Evolutionary conservation across 2,113 vertebrate species (phyloP), one percentile per base, ranked within the genome.

Genomic region (Laticauda laticaudata): DNA sequence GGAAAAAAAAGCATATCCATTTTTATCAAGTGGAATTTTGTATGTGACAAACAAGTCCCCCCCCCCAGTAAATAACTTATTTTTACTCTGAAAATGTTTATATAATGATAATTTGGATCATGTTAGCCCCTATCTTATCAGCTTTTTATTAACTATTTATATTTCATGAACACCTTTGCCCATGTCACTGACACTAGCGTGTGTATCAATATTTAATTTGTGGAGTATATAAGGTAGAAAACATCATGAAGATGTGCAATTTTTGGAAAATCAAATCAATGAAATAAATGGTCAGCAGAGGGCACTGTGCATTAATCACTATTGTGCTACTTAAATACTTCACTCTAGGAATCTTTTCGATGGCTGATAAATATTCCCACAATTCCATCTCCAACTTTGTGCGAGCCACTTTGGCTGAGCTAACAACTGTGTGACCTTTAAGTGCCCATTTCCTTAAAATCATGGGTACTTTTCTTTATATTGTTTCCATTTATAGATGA

Each of bases 211-310:
- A 26, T 59, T 87, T 87, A 81, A 86, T 54, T 48, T 64, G 43
- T 45, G 8, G 81, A 6, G 23, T 45, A 75, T 14, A 2, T 54
- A 53, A 11, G 34, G 14, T 6, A 26, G 34, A 43, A 3, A 18
- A 39, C 23, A 14, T 54, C 26, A 26, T 21, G 34, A 54, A 9
- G 92, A 20, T 23, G 26, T 5, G 81, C 12, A 20, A 56, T 0
- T 0, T 91, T 43, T 91, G 88, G 0, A 21, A 45, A 7, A 23
- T 59, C 87, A 56, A 94, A 57, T 39, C 6, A 90, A 34, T 88
- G 0, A 1, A 61, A 56, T 88, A 34, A 53, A 39, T 94, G 24
- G 57, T 96, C 97, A 96, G 95, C 93, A 97, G 97, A 95, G 95
- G 96, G 95, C 90, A 90, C 75, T 88, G 85, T 0, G 21, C 94